Percentiles rank a stretch among this genome's conserved stretches.
phyloP scores from a whole-genome alignment of 2,113 vertebrate species.

The Urocynchramus pylzowi region DNA sequence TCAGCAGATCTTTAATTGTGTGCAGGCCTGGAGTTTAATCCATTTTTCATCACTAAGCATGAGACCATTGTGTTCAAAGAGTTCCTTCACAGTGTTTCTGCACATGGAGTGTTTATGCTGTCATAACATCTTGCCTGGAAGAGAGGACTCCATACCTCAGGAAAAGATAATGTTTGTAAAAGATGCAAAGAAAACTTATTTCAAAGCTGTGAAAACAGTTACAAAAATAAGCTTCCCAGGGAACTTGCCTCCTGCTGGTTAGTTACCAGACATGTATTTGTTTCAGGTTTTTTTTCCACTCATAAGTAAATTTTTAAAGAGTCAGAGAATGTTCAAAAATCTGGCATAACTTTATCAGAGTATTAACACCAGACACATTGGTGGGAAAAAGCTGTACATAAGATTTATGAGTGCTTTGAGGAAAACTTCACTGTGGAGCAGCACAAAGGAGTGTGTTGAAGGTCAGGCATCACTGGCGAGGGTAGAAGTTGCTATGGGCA shows the following conservation, averaged over 20 bases:
- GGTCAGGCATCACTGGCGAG: neutral
- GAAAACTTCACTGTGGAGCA: neutral
- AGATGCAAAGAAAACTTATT: neutral
- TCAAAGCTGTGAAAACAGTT: constrained; percentile 17
- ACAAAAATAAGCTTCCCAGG: neutral
- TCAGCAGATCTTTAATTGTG: neutral
- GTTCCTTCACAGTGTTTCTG: neutral
- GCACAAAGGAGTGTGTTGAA: neutral
- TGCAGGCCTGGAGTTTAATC: neutral
- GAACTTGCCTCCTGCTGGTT: constrained; percentile 31
- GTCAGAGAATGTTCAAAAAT: neutral
- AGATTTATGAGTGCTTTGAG: neutral
- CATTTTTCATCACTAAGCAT: neutral
- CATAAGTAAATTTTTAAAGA: neutral
- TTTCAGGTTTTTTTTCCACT: neutral
- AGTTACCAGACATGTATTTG: neutral
- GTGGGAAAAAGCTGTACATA: neutral
- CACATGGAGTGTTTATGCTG: neutral
- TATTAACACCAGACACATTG: neutral
- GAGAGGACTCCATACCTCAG: neutral
- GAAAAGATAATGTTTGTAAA: constrained; percentile 5
- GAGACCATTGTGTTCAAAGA: neutral
- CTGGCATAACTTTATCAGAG: neutral
- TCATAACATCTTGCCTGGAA: neutral
- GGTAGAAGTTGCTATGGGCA: neutral